Base-by-base conservation (phyloP, 2,888 invertebrate genomes). In the Stenoptilia bipunctidactyla region DNA sequence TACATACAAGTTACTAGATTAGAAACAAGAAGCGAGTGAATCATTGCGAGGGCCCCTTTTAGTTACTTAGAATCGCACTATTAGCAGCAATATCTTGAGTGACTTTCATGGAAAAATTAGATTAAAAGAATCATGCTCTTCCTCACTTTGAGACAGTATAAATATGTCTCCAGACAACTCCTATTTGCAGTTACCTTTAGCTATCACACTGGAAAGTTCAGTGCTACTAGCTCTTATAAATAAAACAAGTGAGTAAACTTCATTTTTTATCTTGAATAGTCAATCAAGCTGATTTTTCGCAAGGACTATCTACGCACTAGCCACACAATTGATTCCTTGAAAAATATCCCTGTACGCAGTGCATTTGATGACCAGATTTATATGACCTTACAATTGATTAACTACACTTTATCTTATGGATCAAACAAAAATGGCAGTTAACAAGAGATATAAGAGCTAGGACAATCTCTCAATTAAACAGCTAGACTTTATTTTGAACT, bases 31-130 rank as follows among this genome's bases (percentile, higher is more conserved):
- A 34, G 35, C 43, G 37, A 25, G 47, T 60, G 58, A 61, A 48
- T 64, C 58, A 62, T 50, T 44, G 27, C 40, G 10, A 9, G 25
- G 30, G 30, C 30, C 30, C 30, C 12, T 12, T 10, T 12, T n/a
- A n/a, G 30, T 8, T 30, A 30, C 30, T 30, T 30, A 30, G 30
- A 30, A 30, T 12, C 30, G 30, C 30, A 50, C 53, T 55, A 54
- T 56, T 57, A 60, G 58, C 56, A 58, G 51, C 50, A 51, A 50
- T 50, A 51, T 46, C 57, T 58, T 66, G 64, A 75, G 71, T 66
- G 64, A 64, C 62, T 72, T 71, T 68, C 67, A 70, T 65, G 67
- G 71, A 75, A 77, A 39, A 51, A 48, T 50, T 48, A 52, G 56
- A 59, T 58, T 56, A 38, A 27, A 13, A 37, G 20, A 27, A 12